These are phyloP conservation scores for Sebastes diploproa DNA, from an alignment of 2,797 vertebrate species.

Conservation along the genomic window DNA sequence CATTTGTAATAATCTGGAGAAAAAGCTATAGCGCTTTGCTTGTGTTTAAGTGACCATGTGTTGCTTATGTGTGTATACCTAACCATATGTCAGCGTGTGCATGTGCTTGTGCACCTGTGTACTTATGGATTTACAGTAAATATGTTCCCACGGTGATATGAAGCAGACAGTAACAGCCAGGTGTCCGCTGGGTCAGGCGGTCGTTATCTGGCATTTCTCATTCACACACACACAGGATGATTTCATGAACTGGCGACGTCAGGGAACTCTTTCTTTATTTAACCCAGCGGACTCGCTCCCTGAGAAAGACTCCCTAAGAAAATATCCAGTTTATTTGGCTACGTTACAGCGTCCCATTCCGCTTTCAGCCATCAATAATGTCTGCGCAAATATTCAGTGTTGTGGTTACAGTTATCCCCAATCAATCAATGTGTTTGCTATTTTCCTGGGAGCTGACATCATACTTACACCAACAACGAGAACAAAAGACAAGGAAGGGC, in stretches of 20 bases:
- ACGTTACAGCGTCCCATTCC: conserved; percentile 4
- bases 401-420: conserved; percentile 45
- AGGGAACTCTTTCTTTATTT: conserved; percentile 26
- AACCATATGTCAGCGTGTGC: background rate
- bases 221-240: conserved; percentile 12
- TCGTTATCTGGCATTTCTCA: conserved; percentile 45
- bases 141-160: conserved; percentile 10
- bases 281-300: background rate
- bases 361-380: conserved; percentile 28
- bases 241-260: conserved; percentile 28
- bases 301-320: conserved; percentile 14
- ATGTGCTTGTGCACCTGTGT: background rate
- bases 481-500: conserved; percentile 54
- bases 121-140: background rate
- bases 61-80: background rate
- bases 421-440: conserved; percentile 38
- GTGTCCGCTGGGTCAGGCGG: conserved; percentile 16
- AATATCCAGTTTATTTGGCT: conserved; percentile 16
- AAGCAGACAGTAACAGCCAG: conserved; percentile 21
- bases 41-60: background rate
- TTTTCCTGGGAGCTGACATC: conserved; percentile 28
- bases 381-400: conserved; percentile 46
- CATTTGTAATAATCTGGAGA: background rate
- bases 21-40: background rate
- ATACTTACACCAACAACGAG: conserved; percentile 21